Percentiles rank a stretch among this genome's conserved stretches.
These are phyloP conservation scores for Jacana jacana DNA, from an alignment of 2,113 vertebrate genomes.

Conservation along the genomic window DNA sequence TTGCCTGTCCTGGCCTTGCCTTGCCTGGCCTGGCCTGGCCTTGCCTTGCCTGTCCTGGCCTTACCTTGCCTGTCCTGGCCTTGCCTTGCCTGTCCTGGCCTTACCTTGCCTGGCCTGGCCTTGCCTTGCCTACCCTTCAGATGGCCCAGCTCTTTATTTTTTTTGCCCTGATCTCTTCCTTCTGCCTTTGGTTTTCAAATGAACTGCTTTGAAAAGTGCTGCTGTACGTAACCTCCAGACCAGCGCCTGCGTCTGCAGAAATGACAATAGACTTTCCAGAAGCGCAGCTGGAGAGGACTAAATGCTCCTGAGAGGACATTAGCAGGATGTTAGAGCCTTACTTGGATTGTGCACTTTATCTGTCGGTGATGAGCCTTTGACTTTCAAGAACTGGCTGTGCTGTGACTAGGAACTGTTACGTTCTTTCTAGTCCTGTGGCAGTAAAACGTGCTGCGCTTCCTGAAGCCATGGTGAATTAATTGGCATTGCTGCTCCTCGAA, in stretches of 20 bases:
- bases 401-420: background rate
- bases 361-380: background rate
- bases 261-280: background rate
- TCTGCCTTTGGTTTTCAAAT: background rate
- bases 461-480: background rate
- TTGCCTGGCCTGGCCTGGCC: background rate
- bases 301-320: background rate
- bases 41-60: background rate
- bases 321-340: background rate
- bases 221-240: background rate
- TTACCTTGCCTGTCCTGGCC: background rate
- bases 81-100: background rate
- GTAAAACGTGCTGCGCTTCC: background rate
- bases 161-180: background rate
- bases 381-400: background rate
- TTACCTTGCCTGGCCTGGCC: background rate
- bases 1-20: background rate
- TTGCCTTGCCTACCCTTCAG: too few relatives aligned
- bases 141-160: background rate
- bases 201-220: background rate
- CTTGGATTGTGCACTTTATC: background rate
- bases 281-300: background rate
- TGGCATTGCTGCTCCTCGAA: background rate
- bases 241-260: fast-evolving
- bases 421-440: background rate